Percentiles rank a stretch among this genome's conserved stretches.
Evolutionary conservation across 2,888 invertebrate species (phyloP).

Genomic region (Lysandra bellargus): DNA sequence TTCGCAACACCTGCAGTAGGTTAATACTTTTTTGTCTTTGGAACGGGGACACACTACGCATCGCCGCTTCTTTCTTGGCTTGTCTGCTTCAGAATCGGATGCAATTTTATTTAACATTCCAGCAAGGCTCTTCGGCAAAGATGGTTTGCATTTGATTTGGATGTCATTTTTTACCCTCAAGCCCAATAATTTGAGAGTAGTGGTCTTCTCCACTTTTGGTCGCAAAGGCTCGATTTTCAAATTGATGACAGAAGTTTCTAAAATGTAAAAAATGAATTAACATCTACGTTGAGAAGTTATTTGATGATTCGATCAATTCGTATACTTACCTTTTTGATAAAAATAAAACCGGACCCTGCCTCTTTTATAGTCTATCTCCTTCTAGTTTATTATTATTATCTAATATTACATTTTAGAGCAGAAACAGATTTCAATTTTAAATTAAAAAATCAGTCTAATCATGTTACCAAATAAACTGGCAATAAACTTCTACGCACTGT

Average conservation of each 20-base stretch:
- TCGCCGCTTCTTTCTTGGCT: not conserved
- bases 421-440: no score
- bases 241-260: not conserved
- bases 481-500: no score
- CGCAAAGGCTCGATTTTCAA: not conserved
- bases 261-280: not conserved
- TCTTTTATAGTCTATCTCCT: no score
- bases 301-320: not conserved
- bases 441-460: no score
- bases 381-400: no score
- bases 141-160: not conserved
- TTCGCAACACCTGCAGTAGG: not conserved
- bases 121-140: not conserved
- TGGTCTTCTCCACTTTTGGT: not conserved
- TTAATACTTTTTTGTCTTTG: not conserved
- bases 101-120: not conserved
- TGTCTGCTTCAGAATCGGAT: not conserved
- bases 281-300: not conserved
- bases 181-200: not conserved
- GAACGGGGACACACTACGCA: slow-evolving; percentile 8
- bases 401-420: no score
- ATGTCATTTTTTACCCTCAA: not conserved
- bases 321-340: no score
- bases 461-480: no score
- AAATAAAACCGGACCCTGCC: no score